Percentiles rank a stretch among this genome's conserved stretches.
Conservation (phyloP, 1,140 invertebrate species). For the Teleogryllus occipitalis region DNA sequence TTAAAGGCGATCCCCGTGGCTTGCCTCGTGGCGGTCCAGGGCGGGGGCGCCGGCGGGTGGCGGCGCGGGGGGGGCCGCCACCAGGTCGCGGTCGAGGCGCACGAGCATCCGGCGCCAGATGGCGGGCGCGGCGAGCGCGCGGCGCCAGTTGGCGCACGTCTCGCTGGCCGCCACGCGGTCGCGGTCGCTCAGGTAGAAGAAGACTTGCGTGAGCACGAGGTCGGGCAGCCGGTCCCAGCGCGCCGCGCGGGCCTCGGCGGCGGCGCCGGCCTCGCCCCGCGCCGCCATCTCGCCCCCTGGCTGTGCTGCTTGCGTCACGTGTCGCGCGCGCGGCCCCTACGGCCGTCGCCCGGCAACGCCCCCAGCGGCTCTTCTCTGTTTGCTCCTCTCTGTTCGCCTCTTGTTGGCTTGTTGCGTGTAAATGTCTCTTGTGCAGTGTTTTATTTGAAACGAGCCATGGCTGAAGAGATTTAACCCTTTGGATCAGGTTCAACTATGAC, state of each 20-base stretch:
- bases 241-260: conserved; percentile 31
- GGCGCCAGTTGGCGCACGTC: conserved; percentile 35
- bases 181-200: conserved; percentile 31
- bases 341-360: neutral
- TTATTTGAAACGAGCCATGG: no score
- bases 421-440: no score
- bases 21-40: conserved; percentile 24
- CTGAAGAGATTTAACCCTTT: no score
- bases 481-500: no score
- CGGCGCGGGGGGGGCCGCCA: conserved; percentile 27
- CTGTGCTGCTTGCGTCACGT: neutral
- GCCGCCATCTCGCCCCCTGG: neutral
- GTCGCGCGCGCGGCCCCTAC: neutral
- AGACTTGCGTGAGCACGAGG: conserved; percentile 40
- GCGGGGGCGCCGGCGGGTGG: conserved; percentile 32
- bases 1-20: no score
- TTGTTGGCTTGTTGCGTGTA: no score
- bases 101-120: conserved; percentile 39
- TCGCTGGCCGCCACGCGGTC: conserved; percentile 34
- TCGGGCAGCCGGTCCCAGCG: conserved; percentile 42
- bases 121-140: conserved; percentile 33
- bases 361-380: no score
- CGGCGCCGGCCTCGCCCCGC: neutral
- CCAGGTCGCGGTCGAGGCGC: conserved; percentile 35
- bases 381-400: no score